Base-by-base conservation (phyloP, 2,888 invertebrate genomes). In the Agriopis aurantiaria region DNA sequence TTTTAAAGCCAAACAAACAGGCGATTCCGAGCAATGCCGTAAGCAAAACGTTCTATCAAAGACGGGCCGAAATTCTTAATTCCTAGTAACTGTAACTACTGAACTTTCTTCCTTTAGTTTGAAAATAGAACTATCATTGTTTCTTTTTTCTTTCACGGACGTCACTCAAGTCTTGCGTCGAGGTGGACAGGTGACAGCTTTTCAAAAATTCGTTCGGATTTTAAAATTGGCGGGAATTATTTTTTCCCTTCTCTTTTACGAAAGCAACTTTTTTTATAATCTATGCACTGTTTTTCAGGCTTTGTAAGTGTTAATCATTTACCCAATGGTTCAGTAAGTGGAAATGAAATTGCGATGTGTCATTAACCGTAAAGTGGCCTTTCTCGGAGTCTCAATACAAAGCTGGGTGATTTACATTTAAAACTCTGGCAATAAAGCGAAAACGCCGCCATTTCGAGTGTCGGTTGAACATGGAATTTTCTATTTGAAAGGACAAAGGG, bases 1-100 rank as follows among this genome's bases (percentile, higher is more conserved):
- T 92, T 93, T 93, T 91, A 93, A 91, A 89, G 84, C 86, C 92
- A 94, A 94, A 93, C 93, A 93, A 93, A 93, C 93, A 94, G 61
- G 84, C 88, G 87, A 88, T 93, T 94, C 92, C 90, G 82, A 85
- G 92, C 91, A 92, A 80, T 83, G 91, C 85, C 81, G 80, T 81
- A 71, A 73, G 85, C 85, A 84, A 83, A 88, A 88, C 87, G 85
- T 82, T 83, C 78, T 75, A 93, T 94, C 93, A 93, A 94, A 93
- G 91, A 85, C 86, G 82, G 81, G 86, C 89, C 88, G 88, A 91
- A 33, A 85, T 84, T 85, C 85, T 82, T 80, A 73, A 79, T 91
- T 92, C 91, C 86, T 80, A 86, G 91, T 90, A 92, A 87, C 79
- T 78, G 91, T 90, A 92, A 88, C 80, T 79, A 79, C 73, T 67